Evolutionary conservation across 2,888 invertebrate genomes (phyloP).

Genomic region (Amiota minor): DNA sequence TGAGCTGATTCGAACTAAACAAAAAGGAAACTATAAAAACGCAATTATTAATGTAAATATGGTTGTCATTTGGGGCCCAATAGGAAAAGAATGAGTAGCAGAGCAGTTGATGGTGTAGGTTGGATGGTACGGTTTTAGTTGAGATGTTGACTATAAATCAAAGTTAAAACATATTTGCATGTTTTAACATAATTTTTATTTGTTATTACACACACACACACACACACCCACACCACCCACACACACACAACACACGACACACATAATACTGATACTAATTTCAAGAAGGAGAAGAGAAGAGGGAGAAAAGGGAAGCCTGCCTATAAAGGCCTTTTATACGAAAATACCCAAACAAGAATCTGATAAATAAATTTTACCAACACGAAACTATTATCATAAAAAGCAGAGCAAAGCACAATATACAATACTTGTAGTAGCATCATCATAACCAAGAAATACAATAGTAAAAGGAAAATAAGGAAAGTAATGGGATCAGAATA

Average conservation of each 20-base stretch:
- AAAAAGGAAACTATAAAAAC: constrained; percentile 19
- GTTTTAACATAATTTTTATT: constrained; percentile 70
- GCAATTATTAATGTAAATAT: constrained; percentile 13
- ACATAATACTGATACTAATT: too few species aligned
- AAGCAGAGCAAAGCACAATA: constrained; percentile 41
- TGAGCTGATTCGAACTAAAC: background rate
- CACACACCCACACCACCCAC: constrained; percentile 13
- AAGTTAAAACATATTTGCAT: constrained; percentile 70
- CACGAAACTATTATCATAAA: constrained; percentile 71
- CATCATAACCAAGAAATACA: background rate
- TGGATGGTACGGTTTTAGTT: too few species aligned
- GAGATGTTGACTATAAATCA: constrained; percentile 57
- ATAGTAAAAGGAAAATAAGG: constrained; percentile 25
- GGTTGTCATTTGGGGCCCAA: background rate
- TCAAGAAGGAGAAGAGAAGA: too few species aligned
- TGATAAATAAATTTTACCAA: constrained; percentile 65
- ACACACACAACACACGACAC: background rate
- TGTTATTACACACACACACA: constrained; percentile 50
- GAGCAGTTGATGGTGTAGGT: too few species aligned
- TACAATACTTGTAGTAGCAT: background rate
- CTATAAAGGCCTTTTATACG: background rate
- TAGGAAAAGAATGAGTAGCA: too few species aligned
- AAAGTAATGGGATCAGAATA: constrained; percentile 18
- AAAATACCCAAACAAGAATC: constrained; percentile 47
- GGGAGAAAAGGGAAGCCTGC: too few species aligned